Evolutionary conservation across 2,888 invertebrate genomes (phyloP).

Genomic region (Carabus problematicus): DNA sequence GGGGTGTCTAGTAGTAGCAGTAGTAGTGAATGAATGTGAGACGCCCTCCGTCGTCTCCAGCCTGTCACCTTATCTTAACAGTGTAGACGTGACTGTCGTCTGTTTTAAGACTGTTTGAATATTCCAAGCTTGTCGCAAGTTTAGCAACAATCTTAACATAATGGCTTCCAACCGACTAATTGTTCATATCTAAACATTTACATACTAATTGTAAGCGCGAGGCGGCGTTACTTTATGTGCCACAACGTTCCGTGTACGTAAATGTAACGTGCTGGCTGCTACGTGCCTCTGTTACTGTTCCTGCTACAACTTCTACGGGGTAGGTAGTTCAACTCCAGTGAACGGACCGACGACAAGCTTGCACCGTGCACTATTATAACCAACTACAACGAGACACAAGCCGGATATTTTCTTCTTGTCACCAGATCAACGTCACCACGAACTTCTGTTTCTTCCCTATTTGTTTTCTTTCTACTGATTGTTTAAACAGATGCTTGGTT

Average conservation of each 20-base stretch:
- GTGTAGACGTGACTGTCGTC: constrained; percentile 59
- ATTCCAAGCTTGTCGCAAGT: constrained; percentile 60
- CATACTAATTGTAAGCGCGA: constrained; percentile 55
- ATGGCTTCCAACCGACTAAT: constrained; percentile 57
- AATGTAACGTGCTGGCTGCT: background rate
- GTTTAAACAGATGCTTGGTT: constrained; percentile 9
- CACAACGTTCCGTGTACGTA: constrained; percentile 15
- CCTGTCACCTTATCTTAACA: constrained; percentile 55
- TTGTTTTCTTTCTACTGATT: background rate
- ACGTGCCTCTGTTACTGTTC: constrained; percentile 1
- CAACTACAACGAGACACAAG: too few relatives aligned
- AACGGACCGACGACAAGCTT: constrained; percentile 12
- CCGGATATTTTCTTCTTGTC: too few relatives aligned
- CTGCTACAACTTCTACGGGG: background rate
- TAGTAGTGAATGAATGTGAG: background rate
- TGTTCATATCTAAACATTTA: constrained; percentile 59
- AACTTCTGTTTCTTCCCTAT: too few relatives aligned
- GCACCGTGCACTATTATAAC: background rate
- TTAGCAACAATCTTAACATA: constrained; percentile 55
- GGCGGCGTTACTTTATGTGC: constrained; percentile 53
- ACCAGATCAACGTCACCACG: too few relatives aligned
- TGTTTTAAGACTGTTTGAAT: constrained; percentile 59
- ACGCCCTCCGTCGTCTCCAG: constrained; percentile 29
- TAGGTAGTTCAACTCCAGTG: background rate
- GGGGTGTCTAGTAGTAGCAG: background rate